Evolutionary conservation across 2,797 vertebrate species (phyloP).

Genomic region (Sandelia bainsii): DNA sequence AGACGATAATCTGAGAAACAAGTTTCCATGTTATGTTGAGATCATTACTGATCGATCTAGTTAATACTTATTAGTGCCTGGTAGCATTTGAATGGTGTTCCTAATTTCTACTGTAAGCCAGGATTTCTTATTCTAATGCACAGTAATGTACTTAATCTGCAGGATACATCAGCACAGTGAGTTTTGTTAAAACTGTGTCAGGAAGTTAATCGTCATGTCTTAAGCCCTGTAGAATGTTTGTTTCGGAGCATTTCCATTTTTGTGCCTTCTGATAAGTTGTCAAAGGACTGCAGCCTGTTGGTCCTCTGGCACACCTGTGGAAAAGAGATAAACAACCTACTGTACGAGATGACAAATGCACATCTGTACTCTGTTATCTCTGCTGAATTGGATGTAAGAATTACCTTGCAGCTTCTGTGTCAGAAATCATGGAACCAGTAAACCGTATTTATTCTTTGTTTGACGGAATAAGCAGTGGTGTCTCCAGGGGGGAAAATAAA

Average conservation of each 20-base stretch:
- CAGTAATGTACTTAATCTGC: conserved; percentile 26
- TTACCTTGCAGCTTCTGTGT: conserved; percentile 26
- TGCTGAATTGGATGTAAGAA: conserved; percentile 43
- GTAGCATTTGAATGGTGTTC: background rate
- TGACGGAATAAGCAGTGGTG: conserved; percentile 29
- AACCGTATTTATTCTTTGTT: conserved; percentile 38
- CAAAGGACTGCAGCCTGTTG: conserved; percentile 29
- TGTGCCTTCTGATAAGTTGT: conserved; percentile 22
- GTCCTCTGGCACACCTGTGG: conserved; percentile 47
- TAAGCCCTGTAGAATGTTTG: conserved; percentile 18
- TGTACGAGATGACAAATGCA: conserved; percentile 28
- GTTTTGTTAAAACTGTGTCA: conserved; percentile 31
- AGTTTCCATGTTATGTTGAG: background rate
- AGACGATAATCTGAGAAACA: background rate
- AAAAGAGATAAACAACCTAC: conserved; percentile 45
- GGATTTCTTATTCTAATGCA: conserved; percentile 16
- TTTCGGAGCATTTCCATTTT: conserved; percentile 37
- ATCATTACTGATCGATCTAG: background rate
- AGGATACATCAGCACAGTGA: conserved; percentile 1
- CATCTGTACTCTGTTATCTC: conserved; percentile 46
- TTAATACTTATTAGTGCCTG: background rate
- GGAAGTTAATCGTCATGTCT: conserved; percentile 37
- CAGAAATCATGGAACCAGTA: conserved; percentile 49
- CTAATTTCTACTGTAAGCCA: conserved; percentile 5
- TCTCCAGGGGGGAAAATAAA: conserved; percentile 19